Percentiles rank a stretch among this genome's conserved stretches.
These are phyloP conservation scores for Montifringilla adamsi DNA, from an alignment of 2,113 vertebrate genomes.

Conservation along the genomic window DNA sequence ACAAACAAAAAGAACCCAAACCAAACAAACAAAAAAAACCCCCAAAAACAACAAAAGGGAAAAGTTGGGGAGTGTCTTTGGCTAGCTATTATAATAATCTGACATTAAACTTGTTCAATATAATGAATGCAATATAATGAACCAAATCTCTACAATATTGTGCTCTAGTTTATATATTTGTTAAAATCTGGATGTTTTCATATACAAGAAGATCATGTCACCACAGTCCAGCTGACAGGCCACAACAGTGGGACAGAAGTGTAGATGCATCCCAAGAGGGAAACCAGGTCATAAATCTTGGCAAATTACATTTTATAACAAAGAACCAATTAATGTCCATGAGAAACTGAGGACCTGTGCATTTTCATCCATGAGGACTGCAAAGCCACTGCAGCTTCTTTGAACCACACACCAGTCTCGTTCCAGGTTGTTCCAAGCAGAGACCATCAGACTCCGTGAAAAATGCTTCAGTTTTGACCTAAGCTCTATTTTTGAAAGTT, in stretches of 20 bases:
- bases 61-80: fast-evolving
- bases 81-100: not conserved
- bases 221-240: not conserved
- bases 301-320: not conserved
- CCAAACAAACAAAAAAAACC: not conserved
- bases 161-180: not conserved
- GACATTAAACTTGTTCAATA: not conserved
- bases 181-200: not conserved
- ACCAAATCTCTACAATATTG: not conserved
- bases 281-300: not conserved
- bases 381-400: not conserved
- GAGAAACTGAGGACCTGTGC: not conserved
- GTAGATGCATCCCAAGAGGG: not conserved
- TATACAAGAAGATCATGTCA: not conserved
- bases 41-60: no score
- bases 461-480: not conserved
- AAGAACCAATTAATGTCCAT: not conserved
- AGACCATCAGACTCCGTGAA: not conserved
- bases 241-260: not conserved
- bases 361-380: not conserved
- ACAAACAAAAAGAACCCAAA: not conserved
- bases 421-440: not conserved
- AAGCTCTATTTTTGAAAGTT: not conserved
- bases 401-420: not conserved
- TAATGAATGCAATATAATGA: not conserved